These are phyloP conservation scores for Lophochroa leadbeateri DNA, from an alignment of 2,113 vertebrate genomes.

Conservation along the genomic window DNA sequence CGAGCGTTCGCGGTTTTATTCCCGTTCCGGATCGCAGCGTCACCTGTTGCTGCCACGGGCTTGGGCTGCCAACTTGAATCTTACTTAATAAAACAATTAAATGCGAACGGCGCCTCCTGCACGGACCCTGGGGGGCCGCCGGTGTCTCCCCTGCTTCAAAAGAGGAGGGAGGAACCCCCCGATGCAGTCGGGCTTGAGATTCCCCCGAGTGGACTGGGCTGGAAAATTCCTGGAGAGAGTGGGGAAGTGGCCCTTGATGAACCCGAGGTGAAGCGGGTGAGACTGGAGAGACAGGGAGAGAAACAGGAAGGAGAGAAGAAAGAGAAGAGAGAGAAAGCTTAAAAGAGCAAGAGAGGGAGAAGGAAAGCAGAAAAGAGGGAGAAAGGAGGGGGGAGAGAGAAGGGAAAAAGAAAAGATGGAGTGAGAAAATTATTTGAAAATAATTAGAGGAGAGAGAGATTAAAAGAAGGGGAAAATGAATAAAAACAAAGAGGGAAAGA, in stretches of 20 bases:
- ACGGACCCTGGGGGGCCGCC: fast-evolving
- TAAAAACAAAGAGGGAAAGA: too few relatives aligned
- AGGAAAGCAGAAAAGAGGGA: background rate
- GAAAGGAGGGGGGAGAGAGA: fast-evolving
- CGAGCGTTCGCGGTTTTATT: background rate
- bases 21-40: background rate
- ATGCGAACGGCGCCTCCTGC: background rate
- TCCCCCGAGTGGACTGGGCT: background rate
- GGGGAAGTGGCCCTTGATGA: background rate
- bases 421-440: background rate
- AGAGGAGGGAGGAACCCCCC: fast-evolving
- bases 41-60: constrained; percentile 10
- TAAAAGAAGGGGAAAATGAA: background rate
- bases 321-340: too few relatives aligned
- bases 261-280: background rate
- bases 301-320: background rate
- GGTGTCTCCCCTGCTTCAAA: background rate
- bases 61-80: background rate
- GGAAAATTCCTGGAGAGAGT: background rate
- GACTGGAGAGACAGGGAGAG: background rate
- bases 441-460: too few relatives aligned
- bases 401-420: too few relatives aligned
- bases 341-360: background rate
- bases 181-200: background rate
- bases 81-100: background rate